Conservation (phyloP, 2,888 invertebrate genomes). For the Lysandra coridon region DNA sequence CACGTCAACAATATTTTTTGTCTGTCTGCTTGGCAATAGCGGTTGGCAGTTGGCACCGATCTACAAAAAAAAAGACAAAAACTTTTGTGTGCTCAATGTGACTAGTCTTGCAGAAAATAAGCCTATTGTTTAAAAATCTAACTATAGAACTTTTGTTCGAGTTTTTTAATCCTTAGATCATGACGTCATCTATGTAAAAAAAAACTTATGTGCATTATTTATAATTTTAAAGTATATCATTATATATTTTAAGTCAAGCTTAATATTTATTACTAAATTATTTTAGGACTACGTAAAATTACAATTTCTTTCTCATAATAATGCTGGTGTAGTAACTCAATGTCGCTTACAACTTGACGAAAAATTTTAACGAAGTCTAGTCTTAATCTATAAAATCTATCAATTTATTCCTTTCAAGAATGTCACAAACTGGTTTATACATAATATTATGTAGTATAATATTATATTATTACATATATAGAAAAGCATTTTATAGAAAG, state of each 20-base stretch:
- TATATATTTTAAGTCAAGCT: background rate
- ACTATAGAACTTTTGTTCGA: background rate
- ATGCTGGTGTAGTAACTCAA: background rate
- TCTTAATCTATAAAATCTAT: too few relatives aligned
- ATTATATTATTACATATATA: too few relatives aligned
- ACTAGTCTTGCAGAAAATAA: constrained; percentile 20
- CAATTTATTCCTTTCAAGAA: too few relatives aligned
- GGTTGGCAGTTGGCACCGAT: background rate
- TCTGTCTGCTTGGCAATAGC: background rate
- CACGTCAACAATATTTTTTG: constrained; percentile 16
- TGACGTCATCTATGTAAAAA: background rate
- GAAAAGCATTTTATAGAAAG: too few relatives aligned
- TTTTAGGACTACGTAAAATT: background rate
- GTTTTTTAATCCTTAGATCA: background rate
- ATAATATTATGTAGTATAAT: too few relatives aligned
- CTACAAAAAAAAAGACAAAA: background rate
- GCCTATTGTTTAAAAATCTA: constrained; percentile 5
- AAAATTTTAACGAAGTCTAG: background rate
- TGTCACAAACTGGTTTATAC: too few relatives aligned
- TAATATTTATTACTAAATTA: background rate
- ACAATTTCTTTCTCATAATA: background rate
- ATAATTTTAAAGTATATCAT: background rate
- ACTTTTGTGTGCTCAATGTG: background rate
- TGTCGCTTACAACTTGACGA: background rate
- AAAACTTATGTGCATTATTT: background rate